Percentiles rank a stretch among this genome's conserved stretches.
These are phyloP conservation scores for Balanococcus diminutus DNA, from an alignment of 2,888 invertebrate genomes.

Conservation along the genomic window DNA sequence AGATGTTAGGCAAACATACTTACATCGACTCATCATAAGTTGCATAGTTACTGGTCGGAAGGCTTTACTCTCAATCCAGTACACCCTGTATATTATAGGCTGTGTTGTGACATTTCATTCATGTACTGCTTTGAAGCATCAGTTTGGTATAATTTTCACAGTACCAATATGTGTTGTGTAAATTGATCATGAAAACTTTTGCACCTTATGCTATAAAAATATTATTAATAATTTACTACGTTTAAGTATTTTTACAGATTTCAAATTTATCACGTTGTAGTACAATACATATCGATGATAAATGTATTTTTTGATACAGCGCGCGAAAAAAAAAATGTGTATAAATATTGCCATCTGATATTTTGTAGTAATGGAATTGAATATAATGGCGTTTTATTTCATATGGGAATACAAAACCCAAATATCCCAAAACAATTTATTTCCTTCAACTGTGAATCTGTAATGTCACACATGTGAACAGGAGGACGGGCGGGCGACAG, in stretches of 20 bases:
- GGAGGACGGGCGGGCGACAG: too few relatives aligned
- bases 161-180: background rate
- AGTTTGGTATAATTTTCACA: background rate
- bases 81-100: too few relatives aligned
- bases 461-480: background rate
- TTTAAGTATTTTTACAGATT: background rate
- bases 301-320: background rate
- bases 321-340: background rate
- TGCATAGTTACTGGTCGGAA: too few relatives aligned
- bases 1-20: too few relatives aligned
- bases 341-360: background rate
- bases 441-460: background rate
- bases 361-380: background rate
- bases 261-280: background rate
- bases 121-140: background rate
- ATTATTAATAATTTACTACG: background rate
- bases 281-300: background rate
- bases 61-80: too few relatives aligned
- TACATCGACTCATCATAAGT: too few relatives aligned
- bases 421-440: background rate
- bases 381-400: background rate
- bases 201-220: background rate
- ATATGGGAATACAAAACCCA: background rate
- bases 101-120: background rate
- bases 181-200: background rate